Evolutionary conservation across 2,113 vertebrate species (phyloP).

Genomic region (Seriola aureovittata): DNA sequence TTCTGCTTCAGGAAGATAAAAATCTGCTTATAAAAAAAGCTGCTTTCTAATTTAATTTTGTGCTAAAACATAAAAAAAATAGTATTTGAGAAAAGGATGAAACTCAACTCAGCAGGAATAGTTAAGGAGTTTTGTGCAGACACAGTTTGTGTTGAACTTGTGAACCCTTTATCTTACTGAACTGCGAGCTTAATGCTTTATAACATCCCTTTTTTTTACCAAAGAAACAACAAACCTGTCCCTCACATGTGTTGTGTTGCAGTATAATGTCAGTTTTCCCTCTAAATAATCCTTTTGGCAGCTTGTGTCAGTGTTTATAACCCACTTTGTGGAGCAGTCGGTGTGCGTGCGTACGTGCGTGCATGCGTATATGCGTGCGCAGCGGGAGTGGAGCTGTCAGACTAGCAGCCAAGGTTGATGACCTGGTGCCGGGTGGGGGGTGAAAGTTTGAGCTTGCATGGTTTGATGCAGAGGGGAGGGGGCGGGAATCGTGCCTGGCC

Average conservation of each 20-base stretch:
- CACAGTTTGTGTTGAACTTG: neutral
- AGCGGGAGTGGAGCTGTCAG: slow-evolving; percentile 44
- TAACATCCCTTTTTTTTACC: neutral
- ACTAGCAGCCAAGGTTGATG: slow-evolving; percentile 47
- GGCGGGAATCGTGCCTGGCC: slow-evolving; percentile 20
- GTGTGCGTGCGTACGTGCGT: neutral
- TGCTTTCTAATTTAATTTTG: neutral
- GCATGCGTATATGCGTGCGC: too few relatives aligned
- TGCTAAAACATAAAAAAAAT: too few relatives aligned
- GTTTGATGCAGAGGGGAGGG: neutral
- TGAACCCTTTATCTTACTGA: neutral
- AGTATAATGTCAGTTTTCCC: slow-evolving; percentile 14
- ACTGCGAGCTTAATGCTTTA: neutral
- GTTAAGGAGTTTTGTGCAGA: neutral
- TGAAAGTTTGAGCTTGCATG: neutral
- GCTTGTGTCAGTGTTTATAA: slow-evolving; percentile 20
- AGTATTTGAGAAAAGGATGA: too few relatives aligned
- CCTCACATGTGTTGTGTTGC: neutral
- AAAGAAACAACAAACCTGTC: neutral
- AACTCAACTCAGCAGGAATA: neutral
- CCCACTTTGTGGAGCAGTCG: slow-evolving; percentile 1
- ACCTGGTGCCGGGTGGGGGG: slow-evolving; percentile 33
- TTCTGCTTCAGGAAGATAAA: neutral
- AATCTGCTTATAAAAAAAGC: neutral
- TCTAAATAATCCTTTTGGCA: slow-evolving; percentile 28